Base-by-base conservation (phyloP, 2,888 invertebrate species). In the Shargacucullia verbasci region DNA sequence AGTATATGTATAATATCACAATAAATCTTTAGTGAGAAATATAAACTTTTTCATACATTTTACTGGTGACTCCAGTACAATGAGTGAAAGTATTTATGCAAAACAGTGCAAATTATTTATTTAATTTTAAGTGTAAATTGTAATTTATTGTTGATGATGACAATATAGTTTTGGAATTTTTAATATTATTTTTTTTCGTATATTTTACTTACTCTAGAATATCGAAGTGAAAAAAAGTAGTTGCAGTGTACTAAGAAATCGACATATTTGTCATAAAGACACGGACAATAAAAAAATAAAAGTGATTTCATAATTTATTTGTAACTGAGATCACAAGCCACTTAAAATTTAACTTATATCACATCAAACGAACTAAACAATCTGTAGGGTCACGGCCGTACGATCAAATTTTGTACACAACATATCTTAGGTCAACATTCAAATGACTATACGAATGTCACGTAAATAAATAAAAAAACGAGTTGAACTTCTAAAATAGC, bases 301-400 rank as follows among this genome's bases (percentile, higher is more conserved):
- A 54, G 74, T 67, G 76, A 84, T 89, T 90, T 87, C 68, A 85
- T 81, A 82, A 82, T 88, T 87, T 90, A 88, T 90, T 90, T 70
- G 75, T 84, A 83, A 88, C 81, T 92, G 93, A 92, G 93, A 92
- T 93, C 93, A 91, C 91, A 90, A 89, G 79, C 84, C 82, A 89
- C 87, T 86, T 88, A 83, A 61, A 86, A 86, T 84, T 85, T 86
- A 86, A 86, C 79, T 83, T 82, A 83, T 78, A 85, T 85, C 80
- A 87, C 83, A 80, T 73, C 75, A 78, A 76, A 79, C 50, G 52
- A 84, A 82, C 72, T 72, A 80, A 74, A 79, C 76, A 79, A 71
- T 68, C 60, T 59, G 73, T 67, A 31, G 60, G 39, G 50, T 56
- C 54, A 58, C 58, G 45, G 27, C 20, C 45, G 49, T 53, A 76